phyloP scores from a whole-genome alignment of 2,888 invertebrate genomes.

The Euplagia quadripunctaria region DNA sequence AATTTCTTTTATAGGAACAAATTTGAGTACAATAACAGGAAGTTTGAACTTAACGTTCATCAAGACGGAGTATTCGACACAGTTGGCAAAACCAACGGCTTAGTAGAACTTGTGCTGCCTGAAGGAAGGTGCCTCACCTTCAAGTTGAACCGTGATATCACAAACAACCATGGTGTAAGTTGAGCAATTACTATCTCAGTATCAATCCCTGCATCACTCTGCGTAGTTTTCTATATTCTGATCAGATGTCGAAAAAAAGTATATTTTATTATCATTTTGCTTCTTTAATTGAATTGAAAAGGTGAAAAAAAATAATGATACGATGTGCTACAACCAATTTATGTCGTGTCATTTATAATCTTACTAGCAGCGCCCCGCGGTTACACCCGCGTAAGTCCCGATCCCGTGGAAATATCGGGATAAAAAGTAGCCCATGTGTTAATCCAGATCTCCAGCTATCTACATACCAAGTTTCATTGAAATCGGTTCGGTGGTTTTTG shows the following conservation, averaged over 20 bases:
- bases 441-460: too few species aligned
- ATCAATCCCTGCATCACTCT: not conserved
- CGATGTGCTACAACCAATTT: too few species aligned
- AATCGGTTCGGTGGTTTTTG: too few species aligned
- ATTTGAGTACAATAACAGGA: constrained; percentile 76
- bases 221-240: not conserved
- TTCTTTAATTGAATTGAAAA: too few species aligned
- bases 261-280: too few species aligned
- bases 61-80: constrained; percentile 58
- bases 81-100: constrained; percentile 66
- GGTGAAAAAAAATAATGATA: too few species aligned
- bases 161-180: constrained; percentile 67
- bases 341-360: too few species aligned
- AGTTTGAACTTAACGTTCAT: constrained; percentile 73
- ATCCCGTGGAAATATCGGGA: too few species aligned
- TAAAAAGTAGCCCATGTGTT: too few species aligned
- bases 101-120: constrained; percentile 79
- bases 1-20: constrained; percentile 73
- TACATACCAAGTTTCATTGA: too few species aligned
- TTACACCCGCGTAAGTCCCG: too few species aligned
- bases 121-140: constrained; percentile 75
- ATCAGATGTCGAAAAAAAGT: not conserved
- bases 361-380: too few species aligned
- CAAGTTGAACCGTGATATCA: constrained; percentile 72
- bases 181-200: not conserved